phyloP scores from a whole-genome alignment of 1,140 invertebrate species.

The Oreohelix idahoensis region DNA sequence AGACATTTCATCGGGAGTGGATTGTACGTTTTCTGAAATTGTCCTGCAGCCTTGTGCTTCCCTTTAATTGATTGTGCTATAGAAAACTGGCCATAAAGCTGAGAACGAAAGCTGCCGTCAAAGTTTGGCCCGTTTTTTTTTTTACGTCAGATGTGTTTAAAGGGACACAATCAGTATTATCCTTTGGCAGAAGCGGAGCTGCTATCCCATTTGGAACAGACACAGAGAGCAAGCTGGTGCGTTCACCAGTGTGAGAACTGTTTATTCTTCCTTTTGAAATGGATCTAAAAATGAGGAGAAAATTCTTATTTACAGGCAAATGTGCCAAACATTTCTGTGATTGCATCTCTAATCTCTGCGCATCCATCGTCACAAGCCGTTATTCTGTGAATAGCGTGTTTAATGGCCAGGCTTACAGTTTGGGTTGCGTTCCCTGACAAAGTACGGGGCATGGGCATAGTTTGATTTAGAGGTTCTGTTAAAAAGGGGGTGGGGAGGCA shows the following conservation, averaged over 20 bases:
- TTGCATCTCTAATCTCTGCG: constrained; percentile 15
- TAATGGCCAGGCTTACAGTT: background rate
- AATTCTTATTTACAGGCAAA: constrained; percentile 7
- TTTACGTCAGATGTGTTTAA: background rate
- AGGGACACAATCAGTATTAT: background rate
- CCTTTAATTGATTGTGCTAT: constrained; percentile 10
- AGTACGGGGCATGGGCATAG: background rate
- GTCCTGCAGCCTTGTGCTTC: background rate
- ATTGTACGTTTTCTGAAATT: background rate
- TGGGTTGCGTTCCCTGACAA: constrained; percentile 2
- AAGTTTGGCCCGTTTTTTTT: background rate
- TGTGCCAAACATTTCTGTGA: background rate
- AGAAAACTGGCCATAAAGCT: background rate
- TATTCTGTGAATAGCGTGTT: background rate
- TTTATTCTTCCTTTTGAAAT: constrained; percentile 6
- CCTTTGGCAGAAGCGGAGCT: background rate
- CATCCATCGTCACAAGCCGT: background rate
- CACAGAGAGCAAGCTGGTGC: background rate
- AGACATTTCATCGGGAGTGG: too few relatives aligned
- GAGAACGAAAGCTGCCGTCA: background rate
- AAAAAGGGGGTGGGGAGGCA: too few relatives aligned
- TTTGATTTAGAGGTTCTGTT: background rate
- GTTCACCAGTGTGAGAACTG: background rate
- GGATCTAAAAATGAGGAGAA: background rate
- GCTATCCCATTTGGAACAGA: background rate